These are phyloP conservation scores for Cataglyphis cursor DNA, from an alignment of 2,888 invertebrate species.

Conservation along the genomic window DNA sequence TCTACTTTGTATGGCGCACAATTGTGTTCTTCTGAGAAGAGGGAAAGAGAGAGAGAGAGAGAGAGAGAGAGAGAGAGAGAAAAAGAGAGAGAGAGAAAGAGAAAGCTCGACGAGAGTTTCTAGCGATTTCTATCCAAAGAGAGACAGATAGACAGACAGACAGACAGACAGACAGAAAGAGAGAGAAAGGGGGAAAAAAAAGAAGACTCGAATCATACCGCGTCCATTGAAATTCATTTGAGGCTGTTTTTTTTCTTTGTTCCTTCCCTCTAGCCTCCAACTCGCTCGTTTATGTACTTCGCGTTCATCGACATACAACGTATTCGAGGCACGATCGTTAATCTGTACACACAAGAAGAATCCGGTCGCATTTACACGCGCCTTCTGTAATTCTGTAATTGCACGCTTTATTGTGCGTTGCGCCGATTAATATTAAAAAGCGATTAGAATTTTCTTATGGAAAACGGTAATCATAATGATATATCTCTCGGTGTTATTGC, in stretches of 20 bases:
- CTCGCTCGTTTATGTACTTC: slow-evolving; percentile 34
- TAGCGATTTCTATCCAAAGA: slow-evolving; percentile 8
- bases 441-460: slow-evolving; percentile 33
- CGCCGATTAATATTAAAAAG: slow-evolving; percentile 57
- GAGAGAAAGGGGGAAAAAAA: not conserved
- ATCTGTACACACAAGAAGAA: slow-evolving; percentile 16
- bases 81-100: slow-evolving; percentile 20
- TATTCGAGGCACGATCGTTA: slow-evolving; percentile 59
- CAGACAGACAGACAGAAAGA: not conserved
- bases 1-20: slow-evolving; percentile 41
- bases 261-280: slow-evolving; percentile 24
- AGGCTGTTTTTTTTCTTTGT: slow-evolving; percentile 43
- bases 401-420: slow-evolving; percentile 58
- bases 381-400: slow-evolving; percentile 65
- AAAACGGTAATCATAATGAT: slow-evolving; percentile 41
- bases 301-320: slow-evolving; percentile 43
- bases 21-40: slow-evolving; percentile 64
- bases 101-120: slow-evolving; percentile 1
- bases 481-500: slow-evolving; percentile 15
- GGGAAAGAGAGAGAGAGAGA: slow-evolving; percentile 1
- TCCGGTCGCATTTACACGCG: slow-evolving; percentile 22
- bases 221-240: slow-evolving; percentile 65
- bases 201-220: slow-evolving; percentile 55
- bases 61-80: slow-evolving; percentile 17
- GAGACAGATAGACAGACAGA: not conserved